Evolutionary conservation across 2,888 invertebrate species (phyloP), one percentile per base, ranked within the genome.

Genomic region (Lasioglossum zephyrum): DNA sequence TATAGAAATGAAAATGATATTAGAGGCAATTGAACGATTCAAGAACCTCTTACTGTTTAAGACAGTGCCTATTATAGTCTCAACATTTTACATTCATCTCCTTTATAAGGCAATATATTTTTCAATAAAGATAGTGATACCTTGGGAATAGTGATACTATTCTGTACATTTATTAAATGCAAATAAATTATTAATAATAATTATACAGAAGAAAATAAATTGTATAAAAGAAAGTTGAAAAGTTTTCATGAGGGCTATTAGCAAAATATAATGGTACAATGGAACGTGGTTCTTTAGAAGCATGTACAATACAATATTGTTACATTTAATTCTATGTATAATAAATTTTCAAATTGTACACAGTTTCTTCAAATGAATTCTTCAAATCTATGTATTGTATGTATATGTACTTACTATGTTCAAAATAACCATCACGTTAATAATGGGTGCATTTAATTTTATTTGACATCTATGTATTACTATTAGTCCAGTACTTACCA

Each of bases 61-160:
- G 93, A 89, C 91, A 93, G 92, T 94, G 93, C 92, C 91, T 93
- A 89, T 89, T 93, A 89, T 91, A 91, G 77, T 92, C 90, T 87
- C 82, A 92, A 84, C 91, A 90, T 86, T 91, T 75, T 47, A 36
- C 49, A 22, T 69, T 79, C 49, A 74, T 73, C 57, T 63, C 31
- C 16, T 69, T 79, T 72, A 49, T 75, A 76, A 78, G 63, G 39
- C 39, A 44, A 84, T 75, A 77, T 79, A 72, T 86, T 82, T 53
- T 16, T 80, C 18, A 79, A 70, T 74, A 74, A 79, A 80, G 49
- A 83, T 66, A 85, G 69, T 85, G 78, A 63, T 75, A 74, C 57
- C 26, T 72, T 72, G 39, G 77, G 69, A 85, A 85, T 78, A 66
- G 75, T 85, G 53, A 73, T 77, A 79, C 78, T 85, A 72, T 87